A percentile compares a stretch with the other conserved stretches of the same genome.
These are phyloP conservation scores for Oscheius sp. DNA, from an alignment of 2,888 invertebrate species.

Conservation along the genomic window DNA sequence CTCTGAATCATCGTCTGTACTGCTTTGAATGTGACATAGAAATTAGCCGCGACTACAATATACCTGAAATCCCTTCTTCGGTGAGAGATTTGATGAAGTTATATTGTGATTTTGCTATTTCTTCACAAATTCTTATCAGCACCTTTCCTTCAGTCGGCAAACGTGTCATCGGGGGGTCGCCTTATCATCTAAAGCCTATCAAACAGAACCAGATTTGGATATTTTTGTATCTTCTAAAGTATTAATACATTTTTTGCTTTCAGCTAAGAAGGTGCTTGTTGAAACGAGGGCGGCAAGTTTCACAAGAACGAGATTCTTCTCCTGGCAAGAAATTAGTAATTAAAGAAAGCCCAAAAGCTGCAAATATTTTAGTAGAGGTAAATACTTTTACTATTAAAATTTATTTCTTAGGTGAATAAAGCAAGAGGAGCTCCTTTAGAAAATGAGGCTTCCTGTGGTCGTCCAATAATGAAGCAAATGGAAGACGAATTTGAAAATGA, in stretches of 20 bases:
- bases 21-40: constrained; percentile 36
- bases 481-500: constrained; percentile 44
- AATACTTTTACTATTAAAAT: no score
- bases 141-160: neutral
- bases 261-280: constrained; percentile 25
- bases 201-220: neutral
- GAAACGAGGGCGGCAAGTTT: constrained; percentile 20
- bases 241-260: neutral
- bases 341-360: constrained; percentile 11
- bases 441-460: constrained; percentile 27
- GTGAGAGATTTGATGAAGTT: no score
- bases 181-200: neutral
- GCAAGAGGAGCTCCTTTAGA: constrained; percentile 39
- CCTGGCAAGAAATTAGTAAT: constrained; percentile 15
- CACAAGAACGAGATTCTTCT: constrained; percentile 3
- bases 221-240: no score
- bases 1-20: constrained; percentile 33
- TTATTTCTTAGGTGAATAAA: neutral
- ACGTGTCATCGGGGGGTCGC: neutral
- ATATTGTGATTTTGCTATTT: neutral
- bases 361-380: constrained; percentile 9
- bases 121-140: neutral
- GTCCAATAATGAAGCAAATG: constrained; percentile 40
- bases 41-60: constrained; percentile 29
- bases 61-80: constrained; percentile 20